Percentiles rank a stretch among this genome's conserved stretches.
phyloP scores from a whole-genome alignment of 2,888 invertebrate genomes.

The Anaspis maculata region DNA sequence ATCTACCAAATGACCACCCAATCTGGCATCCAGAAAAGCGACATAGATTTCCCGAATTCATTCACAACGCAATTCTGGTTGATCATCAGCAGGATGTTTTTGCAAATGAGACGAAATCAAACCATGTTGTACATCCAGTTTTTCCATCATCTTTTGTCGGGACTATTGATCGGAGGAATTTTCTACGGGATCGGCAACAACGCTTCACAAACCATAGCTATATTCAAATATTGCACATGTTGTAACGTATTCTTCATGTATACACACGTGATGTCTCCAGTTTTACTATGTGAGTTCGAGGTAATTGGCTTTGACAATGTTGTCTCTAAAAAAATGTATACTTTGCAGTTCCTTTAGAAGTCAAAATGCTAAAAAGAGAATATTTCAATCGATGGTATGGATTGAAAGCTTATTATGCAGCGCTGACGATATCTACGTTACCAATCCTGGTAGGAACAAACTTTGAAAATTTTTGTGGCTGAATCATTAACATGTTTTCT shows the following conservation, averaged over 20 bases:
- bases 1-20: conserved; percentile 23
- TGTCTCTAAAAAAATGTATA: neutral
- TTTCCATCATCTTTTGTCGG: conserved; percentile 48
- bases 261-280: conserved; percentile 54
- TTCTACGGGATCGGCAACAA: conserved; percentile 52
- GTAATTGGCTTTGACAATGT: neutral
- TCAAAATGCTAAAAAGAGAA: conserved; percentile 51
- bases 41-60: conserved; percentile 43
- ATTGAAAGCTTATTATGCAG: conserved; percentile 54
- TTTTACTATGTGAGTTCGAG: conserved; percentile 55
- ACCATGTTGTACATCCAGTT: conserved; percentile 48
- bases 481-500: neutral
- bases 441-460: conserved; percentile 48
- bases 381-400: conserved; percentile 63
- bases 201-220: conserved; percentile 47
- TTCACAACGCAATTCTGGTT: conserved; percentile 49
- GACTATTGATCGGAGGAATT: conserved; percentile 48
- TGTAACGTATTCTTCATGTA: conserved; percentile 56
- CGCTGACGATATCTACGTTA: conserved; percentile 47
- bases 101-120: conserved; percentile 49
- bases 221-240: conserved; percentile 54
- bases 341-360: conserved; percentile 50
- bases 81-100: conserved; percentile 46
- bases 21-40: conserved; percentile 14
- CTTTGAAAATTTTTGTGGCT: no score